Evolutionary conservation across 92 coral and sea anemone species (phyloP).

Genomic region (Zoanthus sansibaricus): DNA sequence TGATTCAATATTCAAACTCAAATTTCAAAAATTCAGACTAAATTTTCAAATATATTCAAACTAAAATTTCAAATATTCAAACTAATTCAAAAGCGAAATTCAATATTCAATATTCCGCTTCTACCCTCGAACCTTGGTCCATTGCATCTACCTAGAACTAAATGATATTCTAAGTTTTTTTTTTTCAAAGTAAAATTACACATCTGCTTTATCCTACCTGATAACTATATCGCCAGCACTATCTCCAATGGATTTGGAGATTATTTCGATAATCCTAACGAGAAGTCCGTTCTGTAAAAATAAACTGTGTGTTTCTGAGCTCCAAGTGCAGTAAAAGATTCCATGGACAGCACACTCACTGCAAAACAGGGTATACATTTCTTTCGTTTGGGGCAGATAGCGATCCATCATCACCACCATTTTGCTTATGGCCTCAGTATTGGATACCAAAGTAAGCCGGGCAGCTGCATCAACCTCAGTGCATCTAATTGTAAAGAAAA

Average conservation of each 20-base stretch:
- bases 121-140: too few species aligned
- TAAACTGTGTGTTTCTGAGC: constrained; percentile 33
- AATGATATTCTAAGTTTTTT: background rate
- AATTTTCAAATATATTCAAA: too few species aligned
- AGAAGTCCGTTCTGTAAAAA: constrained; percentile 58
- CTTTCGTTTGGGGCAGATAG: constrained; percentile 24
- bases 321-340: constrained; percentile 55
- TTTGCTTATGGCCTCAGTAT: constrained; percentile 59
- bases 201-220: constrained; percentile 35
- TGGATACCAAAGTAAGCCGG: constrained; percentile 62
- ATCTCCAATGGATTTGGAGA: constrained; percentile 53
- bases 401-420: constrained; percentile 68
- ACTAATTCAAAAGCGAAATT: too few species aligned
- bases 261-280: constrained; percentile 58
- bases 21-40: too few species aligned
- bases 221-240: constrained; percentile 56
- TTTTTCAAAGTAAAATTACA: background rate
- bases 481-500: constrained; percentile 32
- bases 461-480: constrained; percentile 54
- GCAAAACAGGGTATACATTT: constrained; percentile 63
- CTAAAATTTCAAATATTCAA: too few species aligned
- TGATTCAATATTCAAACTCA: too few species aligned
- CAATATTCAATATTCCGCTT: too few species aligned
- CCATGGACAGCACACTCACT: constrained; percentile 72
- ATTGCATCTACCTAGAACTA: background rate